Evolutionary conservation across 2,888 invertebrate species (phyloP), one percentile per base, ranked within the genome.

Genomic region (Apamea crenata): DNA sequence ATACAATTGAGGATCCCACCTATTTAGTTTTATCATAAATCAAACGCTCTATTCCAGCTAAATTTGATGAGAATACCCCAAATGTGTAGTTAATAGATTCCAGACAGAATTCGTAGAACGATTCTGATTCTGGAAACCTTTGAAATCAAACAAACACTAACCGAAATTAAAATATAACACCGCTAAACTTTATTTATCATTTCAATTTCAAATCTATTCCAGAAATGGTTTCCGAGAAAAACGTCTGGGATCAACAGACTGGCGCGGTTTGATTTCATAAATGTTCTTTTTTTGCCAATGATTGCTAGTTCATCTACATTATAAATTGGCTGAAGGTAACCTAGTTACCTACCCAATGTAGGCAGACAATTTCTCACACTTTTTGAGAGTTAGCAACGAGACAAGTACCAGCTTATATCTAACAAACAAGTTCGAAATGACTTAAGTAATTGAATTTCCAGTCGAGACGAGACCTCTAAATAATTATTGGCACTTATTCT

Each of bases 371-470:
- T 63, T 29, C 40, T 86, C n/a, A 16, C 44, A 69, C 25, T 79
- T 67, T 79, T 59, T 59, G n/a, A 71, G 59, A 29, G 8, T 68
- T 70, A 76, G 53, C 61, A 74, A 71, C 25, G 61, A 61, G 50
- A 73, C 65, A 77, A 81, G 67, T 65, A 72, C 61, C 75, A 80
- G 72, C 74, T 88, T 74, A 70, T 81, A 71, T 78, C 74, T 68
- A 82, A 69, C 80, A 86, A 87, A 77, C 74, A 87, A 89, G 74
- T 81, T 87, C 68, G 50, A 70, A 87, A 87, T 89, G 63, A 78
- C 72, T 80, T 78, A 82, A 83, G 65, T 82, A 82, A 84, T 87
- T 89, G 74, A 77, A 87, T 85, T 89, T 78, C 36, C 71, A 79
- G 77, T 63, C 65, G 63, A 73, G 80, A 74, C 56, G 77, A 72